phyloP scores from a whole-genome alignment of 2,113 vertebrate species.

The Oncorhynchus mykiss region DNA sequence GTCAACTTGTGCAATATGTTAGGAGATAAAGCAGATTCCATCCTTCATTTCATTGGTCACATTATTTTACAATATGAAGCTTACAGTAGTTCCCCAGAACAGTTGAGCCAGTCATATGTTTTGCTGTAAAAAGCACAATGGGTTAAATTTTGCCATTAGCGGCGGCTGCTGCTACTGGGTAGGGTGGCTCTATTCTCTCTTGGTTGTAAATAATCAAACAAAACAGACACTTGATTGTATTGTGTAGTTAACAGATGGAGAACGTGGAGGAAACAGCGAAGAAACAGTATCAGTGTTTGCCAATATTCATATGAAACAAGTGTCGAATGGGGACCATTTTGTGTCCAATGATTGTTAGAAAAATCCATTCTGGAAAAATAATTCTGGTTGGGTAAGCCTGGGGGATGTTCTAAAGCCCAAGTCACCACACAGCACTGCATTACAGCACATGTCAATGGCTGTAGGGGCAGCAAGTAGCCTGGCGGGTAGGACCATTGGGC shows the following conservation, averaged over 20 bases:
- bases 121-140: too few species aligned
- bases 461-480: background rate
- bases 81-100: too few species aligned
- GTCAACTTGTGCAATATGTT: too few species aligned
- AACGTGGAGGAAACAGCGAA: too few species aligned
- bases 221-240: background rate
- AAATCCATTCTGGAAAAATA: too few species aligned
- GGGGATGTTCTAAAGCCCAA: background rate
- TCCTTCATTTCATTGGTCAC: too few species aligned
- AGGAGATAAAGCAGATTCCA: too few species aligned
- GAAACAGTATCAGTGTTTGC: background rate
- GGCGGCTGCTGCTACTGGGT: background rate
- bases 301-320: too few species aligned
- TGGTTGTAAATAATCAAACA: background rate
- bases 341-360: background rate
- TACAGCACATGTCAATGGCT: background rate
- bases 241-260: background rate
- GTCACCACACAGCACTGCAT: background rate
- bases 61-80: too few species aligned
- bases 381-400: background rate
- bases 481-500: too few species aligned
- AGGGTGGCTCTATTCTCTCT: background rate
- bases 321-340: too few species aligned
- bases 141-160: background rate
- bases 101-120: too few species aligned